Percentiles rank a stretch among this genome's conserved stretches.
phyloP scores from a whole-genome alignment of 2,113 vertebrate species.

The Notarius lentiginosus region DNA sequence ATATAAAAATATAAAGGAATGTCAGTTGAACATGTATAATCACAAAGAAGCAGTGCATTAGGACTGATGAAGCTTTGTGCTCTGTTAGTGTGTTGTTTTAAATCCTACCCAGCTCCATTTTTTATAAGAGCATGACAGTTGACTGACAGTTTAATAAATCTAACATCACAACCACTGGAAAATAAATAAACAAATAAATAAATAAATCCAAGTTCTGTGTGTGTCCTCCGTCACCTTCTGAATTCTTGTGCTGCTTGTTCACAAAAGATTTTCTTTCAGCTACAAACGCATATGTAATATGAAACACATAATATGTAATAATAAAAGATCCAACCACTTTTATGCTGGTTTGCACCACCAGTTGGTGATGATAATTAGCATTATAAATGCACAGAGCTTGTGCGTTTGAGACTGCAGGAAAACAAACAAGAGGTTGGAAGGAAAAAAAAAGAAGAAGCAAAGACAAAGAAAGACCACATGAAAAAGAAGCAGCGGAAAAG shows the following conservation, averaged over 20 bases:
- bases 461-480: background rate
- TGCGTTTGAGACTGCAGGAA: background rate
- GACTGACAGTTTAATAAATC: conserved; percentile 36
- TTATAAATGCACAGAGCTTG: background rate
- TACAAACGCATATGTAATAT: background rate
- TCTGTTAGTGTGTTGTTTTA: background rate
- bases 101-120: background rate
- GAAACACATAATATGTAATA: background rate
- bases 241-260: background rate
- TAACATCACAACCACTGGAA: conserved; percentile 23
- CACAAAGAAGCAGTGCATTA: conserved; percentile 5
- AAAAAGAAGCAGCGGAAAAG: conserved; percentile 10
- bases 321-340: background rate
- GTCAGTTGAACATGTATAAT: conserved; percentile 5
- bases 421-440: background rate
- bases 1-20: background rate
- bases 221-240: background rate
- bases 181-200: background rate
- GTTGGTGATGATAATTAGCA: background rate
- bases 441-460: background rate
- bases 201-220: conserved; percentile 5
- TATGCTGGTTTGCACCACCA: background rate
- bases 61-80: conserved; percentile 11
- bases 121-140: conserved; percentile 12
- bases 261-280: background rate